Conservation (phyloP, 1,140 invertebrate species). For the Bathynomus jamesi region DNA sequence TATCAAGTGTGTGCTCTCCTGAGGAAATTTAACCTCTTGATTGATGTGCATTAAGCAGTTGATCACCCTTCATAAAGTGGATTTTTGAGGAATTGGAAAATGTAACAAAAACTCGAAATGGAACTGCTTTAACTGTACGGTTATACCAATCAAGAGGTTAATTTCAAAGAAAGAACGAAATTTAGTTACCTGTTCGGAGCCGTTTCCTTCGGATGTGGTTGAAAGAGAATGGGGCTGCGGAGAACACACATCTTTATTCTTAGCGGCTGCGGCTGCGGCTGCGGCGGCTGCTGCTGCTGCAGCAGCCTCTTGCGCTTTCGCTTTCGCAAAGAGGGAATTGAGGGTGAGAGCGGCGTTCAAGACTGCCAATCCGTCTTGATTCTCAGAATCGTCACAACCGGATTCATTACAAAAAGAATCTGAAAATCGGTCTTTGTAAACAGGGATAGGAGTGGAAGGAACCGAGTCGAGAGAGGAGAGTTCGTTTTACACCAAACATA, state of each 20-base stretch:
- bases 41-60: no score
- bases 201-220: not conserved
- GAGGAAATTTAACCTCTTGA: no score
- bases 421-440: not conserved
- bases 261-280: not conserved
- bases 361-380: slow-evolving; percentile 23
- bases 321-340: slow-evolving; percentile 25
- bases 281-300: slow-evolving; percentile 5
- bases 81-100: no score
- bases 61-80: no score
- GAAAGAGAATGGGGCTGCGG: not conserved
- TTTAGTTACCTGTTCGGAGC: no score
- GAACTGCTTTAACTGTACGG: no score
- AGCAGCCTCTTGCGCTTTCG: slow-evolving; percentile 23
- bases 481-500: no score
- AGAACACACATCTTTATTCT: not conserved
- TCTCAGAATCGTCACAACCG: slow-evolving; percentile 15
- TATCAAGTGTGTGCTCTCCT: no score
- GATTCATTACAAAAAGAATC: slow-evolving; percentile 16
- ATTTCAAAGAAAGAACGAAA: no score
- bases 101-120: no score
- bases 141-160: no score
- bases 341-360: slow-evolving; percentile 25
- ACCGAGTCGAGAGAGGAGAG: no score
- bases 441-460: not conserved